These are phyloP conservation scores for Heteromyza rotundicornis DNA, from an alignment of 2,888 invertebrate genomes.

Conservation along the genomic window DNA sequence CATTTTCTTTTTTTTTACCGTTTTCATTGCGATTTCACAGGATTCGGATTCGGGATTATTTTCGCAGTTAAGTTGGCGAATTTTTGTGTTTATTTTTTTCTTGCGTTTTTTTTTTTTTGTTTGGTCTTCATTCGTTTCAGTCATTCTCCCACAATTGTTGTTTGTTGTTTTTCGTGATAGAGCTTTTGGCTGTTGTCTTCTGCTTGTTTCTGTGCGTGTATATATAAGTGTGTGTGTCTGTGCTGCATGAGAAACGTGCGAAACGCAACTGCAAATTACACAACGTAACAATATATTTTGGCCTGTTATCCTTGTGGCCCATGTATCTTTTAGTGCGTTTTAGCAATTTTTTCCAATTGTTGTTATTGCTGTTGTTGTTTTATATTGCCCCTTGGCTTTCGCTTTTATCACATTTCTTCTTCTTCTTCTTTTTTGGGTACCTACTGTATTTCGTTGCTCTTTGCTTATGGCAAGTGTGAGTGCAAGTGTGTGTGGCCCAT, in stretches of 20 bases:
- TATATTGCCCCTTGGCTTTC: conserved; percentile 4
- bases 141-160: no score
- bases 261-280: conserved; percentile 6
- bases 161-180: background rate
- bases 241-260: conserved; percentile 2
- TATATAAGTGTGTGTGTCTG: background rate
- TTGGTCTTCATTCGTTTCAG: no score
- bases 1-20: background rate
- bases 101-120: no score
- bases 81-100: background rate
- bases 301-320: background rate
- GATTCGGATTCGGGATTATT: background rate
- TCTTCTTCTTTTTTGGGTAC: conserved; percentile 49
- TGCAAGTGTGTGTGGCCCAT: conserved; percentile 41
- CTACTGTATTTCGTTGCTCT: background rate
- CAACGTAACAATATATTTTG: conserved; percentile 2
- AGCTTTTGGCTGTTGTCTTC: no score
- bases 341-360: background rate
- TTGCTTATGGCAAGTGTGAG: no score
- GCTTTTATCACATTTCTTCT: conserved; percentile 36
- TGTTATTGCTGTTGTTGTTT: background rate
- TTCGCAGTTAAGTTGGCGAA: background rate
- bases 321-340: conserved; percentile 2
- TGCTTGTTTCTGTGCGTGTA: no score
- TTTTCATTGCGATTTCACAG: background rate